Evolutionary conservation across 2,888 invertebrate genomes (phyloP).

Genomic region (Furcula furcula): DNA sequence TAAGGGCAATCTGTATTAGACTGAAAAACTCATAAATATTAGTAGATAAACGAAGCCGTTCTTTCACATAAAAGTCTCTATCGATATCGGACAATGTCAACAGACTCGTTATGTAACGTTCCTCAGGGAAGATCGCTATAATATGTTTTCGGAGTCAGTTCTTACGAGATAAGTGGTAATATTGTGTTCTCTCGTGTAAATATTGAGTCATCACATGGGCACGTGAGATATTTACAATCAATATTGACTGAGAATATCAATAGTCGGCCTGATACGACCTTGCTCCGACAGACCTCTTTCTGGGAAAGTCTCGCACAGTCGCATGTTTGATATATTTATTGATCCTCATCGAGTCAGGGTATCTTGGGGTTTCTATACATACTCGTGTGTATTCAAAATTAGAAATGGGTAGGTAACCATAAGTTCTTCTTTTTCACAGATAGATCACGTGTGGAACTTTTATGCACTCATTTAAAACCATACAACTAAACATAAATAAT

Average conservation of each 20-base stretch:
- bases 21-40: slow-evolving; percentile 55
- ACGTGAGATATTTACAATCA: slow-evolving; percentile 75
- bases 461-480: too few species aligned
- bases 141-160: slow-evolving; percentile 64
- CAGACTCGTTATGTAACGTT: slow-evolving; percentile 46
- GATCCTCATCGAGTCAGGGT: slow-evolving; percentile 1
- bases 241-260: slow-evolving; percentile 75
- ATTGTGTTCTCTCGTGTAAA: slow-evolving; percentile 74
- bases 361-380: background rate
- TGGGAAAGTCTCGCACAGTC: slow-evolving; percentile 33
- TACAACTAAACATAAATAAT: too few species aligned
- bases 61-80: slow-evolving; percentile 52
- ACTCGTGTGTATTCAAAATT: too few species aligned
- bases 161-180: slow-evolving; percentile 78
- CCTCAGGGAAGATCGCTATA: slow-evolving; percentile 54
- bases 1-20: slow-evolving; percentile 50
- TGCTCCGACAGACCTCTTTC: slow-evolving; percentile 50
- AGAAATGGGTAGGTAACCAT: too few species aligned
- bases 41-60: slow-evolving; percentile 50
- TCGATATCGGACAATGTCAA: slow-evolving; percentile 60
- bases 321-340: slow-evolving; percentile 17
- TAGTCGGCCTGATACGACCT: slow-evolving; percentile 65
- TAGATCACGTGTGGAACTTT: too few species aligned
- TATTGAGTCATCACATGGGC: slow-evolving; percentile 69
- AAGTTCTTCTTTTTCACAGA: too few species aligned